These are phyloP conservation scores for Anoura caudifer DNA, from an alignment of 2,113 vertebrate species.

Conservation along the genomic window DNA sequence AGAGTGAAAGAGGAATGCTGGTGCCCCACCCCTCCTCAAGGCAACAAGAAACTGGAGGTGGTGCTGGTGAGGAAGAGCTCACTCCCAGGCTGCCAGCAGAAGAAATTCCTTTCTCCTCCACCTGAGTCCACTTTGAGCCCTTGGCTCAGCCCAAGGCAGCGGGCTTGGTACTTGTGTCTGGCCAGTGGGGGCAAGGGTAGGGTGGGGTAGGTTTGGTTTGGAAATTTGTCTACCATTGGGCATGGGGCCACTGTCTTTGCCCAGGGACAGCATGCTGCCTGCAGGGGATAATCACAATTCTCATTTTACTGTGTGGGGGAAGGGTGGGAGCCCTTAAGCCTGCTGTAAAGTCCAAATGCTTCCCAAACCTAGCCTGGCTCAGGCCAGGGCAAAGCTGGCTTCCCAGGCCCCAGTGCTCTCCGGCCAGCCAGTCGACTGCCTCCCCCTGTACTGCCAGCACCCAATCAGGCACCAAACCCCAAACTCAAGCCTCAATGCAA, in stretches of 20 bases:
- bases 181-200: not conserved
- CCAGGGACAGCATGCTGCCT: not conserved
- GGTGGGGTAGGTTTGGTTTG: not conserved
- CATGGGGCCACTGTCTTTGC: not conserved
- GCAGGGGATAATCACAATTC: constrained; percentile 15
- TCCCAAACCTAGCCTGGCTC: not conserved
- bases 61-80: not conserved
- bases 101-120: not conserved
- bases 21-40: not conserved
- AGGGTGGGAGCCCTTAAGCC: not conserved
- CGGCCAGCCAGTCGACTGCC: not conserved
- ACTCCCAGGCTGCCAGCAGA: not conserved
- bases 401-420: not conserved
- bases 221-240: constrained; percentile 13
- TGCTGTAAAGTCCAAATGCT: constrained; percentile 24
- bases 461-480: not conserved
- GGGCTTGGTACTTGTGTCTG: not conserved
- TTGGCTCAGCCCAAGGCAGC: not conserved
- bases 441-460: not conserved
- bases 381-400: not conserved
- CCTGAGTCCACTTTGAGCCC: not conserved
- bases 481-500: not conserved
- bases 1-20: not conserved
- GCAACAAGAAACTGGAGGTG: not conserved
- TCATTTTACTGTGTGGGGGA: not conserved